These are phyloP conservation scores for Ancistrus triradiatus DNA, from an alignment of 2,113 vertebrate species.

Conservation along the genomic window DNA sequence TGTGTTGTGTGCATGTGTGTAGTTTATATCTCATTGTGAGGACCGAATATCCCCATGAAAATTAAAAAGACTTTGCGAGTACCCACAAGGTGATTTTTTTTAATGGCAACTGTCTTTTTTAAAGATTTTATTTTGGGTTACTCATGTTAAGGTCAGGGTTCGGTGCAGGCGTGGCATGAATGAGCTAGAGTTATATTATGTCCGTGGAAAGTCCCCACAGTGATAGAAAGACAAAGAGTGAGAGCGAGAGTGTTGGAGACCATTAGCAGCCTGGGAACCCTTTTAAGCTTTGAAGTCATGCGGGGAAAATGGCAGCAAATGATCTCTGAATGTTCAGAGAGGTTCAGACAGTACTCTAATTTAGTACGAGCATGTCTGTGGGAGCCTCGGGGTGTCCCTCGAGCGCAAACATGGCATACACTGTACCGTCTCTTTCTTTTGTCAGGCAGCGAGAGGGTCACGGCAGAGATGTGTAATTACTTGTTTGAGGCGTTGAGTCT, in stretches of 20 bases:
- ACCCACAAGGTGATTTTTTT: too few species aligned
- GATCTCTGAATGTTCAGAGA: conserved; percentile 54
- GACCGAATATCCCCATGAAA: too few species aligned
- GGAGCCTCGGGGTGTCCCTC: conserved; percentile 32
- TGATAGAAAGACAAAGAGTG: too few species aligned
- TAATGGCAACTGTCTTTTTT: too few species aligned
- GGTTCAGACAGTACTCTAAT: conserved; percentile 38
- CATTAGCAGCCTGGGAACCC: conserved; percentile 36
- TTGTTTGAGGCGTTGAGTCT: conserved; percentile 59
- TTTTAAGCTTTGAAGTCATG: conserved; percentile 62
- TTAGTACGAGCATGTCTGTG: conserved; percentile 9
- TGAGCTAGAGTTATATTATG: too few species aligned
- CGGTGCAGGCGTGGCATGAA: too few species aligned
- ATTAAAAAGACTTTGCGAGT: too few species aligned
- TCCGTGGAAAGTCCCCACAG: too few species aligned
- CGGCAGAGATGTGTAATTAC: conserved; percentile 64
- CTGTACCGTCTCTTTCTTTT: conserved; percentile 35
- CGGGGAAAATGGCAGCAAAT: conserved; percentile 70
- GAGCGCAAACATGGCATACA: conserved; percentile 38
- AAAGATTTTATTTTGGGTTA: too few species aligned
- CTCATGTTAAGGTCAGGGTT: too few species aligned
- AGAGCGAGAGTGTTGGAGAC: conserved; percentile 21
- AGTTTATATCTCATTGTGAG: too few species aligned
- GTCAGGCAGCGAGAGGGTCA: conserved; percentile 49
- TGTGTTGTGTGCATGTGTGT: conserved; percentile 16